Percentiles rank a stretch among this genome's conserved stretches.
phyloP scores from a whole-genome alignment of 2,113 vertebrate genomes.

The Elephas maximus region DNA sequence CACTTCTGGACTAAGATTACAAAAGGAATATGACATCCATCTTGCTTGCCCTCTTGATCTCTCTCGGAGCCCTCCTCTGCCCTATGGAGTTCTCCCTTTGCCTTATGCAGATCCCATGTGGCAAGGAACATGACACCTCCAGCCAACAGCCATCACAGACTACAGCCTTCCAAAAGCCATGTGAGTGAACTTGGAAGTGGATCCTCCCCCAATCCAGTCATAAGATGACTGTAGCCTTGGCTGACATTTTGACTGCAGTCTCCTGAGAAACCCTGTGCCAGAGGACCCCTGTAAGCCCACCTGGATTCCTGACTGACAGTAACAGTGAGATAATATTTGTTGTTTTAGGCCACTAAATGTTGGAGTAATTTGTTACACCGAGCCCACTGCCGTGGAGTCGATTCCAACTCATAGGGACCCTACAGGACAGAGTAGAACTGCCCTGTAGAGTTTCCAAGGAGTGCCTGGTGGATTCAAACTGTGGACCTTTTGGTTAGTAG shows the following conservation, averaged over 20 bases:
- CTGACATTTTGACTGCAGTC: neutral
- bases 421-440: too few species aligned
- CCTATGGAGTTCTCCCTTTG: neutral
- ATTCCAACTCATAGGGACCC: too few species aligned
- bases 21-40: neutral
- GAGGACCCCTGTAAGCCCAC: accelerated
- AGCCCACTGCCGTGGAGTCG: too few species aligned
- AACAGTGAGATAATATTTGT: neutral
- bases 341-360: neutral
- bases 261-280: neutral
- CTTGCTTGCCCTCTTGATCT: neutral
- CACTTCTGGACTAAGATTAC: neutral
- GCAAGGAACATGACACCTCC: accelerated
- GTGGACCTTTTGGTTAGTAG: too few species aligned
- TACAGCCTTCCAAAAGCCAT: neutral
- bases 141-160: accelerated
- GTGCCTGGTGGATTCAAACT: too few species aligned
- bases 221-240: neutral
- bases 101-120: accelerated
- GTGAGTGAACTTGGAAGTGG: neutral
- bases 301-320: neutral
- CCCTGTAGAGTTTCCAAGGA: too few species aligned
- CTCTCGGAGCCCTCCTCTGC: neutral
- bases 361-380: neutral
- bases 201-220: neutral